Evolutionary conservation across 2,797 vertebrate species (phyloP).

Genomic region (Gymnothorax javanicus): DNA sequence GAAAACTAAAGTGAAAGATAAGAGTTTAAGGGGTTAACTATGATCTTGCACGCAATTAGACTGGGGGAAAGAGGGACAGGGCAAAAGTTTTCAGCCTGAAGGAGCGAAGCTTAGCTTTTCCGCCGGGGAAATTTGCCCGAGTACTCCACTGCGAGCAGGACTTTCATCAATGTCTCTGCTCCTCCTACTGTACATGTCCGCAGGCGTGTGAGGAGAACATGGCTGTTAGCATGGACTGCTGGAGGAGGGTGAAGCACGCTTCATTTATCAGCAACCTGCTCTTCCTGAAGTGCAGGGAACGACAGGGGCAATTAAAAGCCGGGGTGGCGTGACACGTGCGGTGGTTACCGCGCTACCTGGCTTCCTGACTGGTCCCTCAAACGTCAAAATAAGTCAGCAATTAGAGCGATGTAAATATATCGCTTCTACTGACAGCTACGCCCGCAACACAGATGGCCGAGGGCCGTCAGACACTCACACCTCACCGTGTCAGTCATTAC

Average conservation of each 20-base stretch:
- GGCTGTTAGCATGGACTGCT: conserved; percentile 45
- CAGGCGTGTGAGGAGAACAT: conserved; percentile 46
- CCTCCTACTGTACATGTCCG: conserved; percentile 42
- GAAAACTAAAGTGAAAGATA: too few relatives aligned
- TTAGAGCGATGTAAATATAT: conserved; percentile 70
- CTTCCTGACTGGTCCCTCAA: conserved; percentile 59
- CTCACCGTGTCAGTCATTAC: conserved; percentile 70
- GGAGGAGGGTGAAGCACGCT: conserved; percentile 48
- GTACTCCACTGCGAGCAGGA: neutral
- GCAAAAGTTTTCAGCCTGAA: neutral
- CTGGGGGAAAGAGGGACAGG: neutral
- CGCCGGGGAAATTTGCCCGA: neutral
- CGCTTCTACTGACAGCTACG: conserved; percentile 61
- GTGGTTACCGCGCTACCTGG: conserved; percentile 62
- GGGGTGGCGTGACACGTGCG: conserved; percentile 56
- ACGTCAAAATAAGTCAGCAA: conserved; percentile 67
- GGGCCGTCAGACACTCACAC: conserved; percentile 61
- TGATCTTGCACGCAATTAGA: neutral
- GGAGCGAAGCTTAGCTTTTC: neutral
- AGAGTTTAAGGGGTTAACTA: neutral
- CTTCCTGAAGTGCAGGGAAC: conserved; percentile 66
- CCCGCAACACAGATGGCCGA: conserved; percentile 55
- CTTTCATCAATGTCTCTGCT: conserved; percentile 31
- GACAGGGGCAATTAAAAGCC: conserved; percentile 66
- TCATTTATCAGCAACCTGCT: conserved; percentile 57